Percentiles rank a stretch among this genome's conserved stretches.
phyloP scores from a whole-genome alignment of 2,888 invertebrate species.

The Gandaritis pyraliata region DNA sequence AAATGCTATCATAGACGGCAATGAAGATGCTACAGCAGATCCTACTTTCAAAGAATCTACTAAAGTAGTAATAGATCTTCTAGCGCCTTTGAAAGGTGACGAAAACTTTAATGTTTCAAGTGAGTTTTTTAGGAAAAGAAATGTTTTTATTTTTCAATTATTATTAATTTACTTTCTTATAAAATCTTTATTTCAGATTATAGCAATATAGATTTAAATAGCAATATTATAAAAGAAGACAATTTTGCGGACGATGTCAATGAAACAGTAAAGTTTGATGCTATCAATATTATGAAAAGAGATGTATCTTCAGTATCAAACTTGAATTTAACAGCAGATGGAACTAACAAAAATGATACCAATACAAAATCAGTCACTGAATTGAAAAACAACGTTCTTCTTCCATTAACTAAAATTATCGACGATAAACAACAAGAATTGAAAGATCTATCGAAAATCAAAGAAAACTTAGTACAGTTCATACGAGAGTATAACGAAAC shows the following conservation, averaged over 20 bases:
- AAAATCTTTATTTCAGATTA: constrained; percentile 6
- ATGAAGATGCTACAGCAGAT: constrained; percentile 15
- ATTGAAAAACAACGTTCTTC: constrained; percentile 48
- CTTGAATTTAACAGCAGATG: constrained; percentile 19
- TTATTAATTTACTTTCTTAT: too few species aligned
- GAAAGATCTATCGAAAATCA: constrained; percentile 53
- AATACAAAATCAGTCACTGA: constrained; percentile 33
- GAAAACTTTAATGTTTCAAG: constrained; percentile 8
- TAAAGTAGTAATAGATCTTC: constrained; percentile 47
- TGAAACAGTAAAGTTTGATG: constrained; percentile 38
- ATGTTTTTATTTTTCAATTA: background rate
- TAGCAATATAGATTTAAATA: constrained; percentile 5
- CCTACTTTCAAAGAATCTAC: constrained; percentile 34
- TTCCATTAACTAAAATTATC: constrained; percentile 58
- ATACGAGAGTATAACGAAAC: constrained; percentile 45
- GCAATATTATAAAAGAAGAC: constrained; percentile 32
- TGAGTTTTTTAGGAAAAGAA: background rate
- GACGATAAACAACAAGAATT: constrained; percentile 60
- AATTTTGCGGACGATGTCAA: constrained; percentile 31
- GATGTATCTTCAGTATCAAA: constrained; percentile 42
- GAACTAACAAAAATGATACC: constrained; percentile 24
- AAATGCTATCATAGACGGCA: constrained; percentile 34
- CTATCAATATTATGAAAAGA: constrained; percentile 59
- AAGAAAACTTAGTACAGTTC: constrained; percentile 51
- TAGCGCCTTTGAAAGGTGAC: constrained; percentile 23